Percentiles rank a stretch among this genome's conserved stretches.
These are phyloP conservation scores for Chalcis sispes DNA, from an alignment of 2,888 invertebrate genomes.

Conservation along the genomic window DNA sequence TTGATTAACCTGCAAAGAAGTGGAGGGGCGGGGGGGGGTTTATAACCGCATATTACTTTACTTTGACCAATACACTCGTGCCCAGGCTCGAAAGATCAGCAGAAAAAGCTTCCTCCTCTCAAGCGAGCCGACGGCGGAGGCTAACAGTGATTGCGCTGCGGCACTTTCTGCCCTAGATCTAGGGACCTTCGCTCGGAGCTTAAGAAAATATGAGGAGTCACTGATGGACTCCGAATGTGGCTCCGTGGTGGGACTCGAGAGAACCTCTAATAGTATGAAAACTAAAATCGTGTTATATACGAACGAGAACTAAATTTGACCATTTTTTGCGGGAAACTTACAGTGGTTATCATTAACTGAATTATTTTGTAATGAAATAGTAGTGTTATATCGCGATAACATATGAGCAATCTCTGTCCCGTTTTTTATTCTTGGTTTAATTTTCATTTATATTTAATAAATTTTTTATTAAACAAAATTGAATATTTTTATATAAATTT, in stretches of 20 bases:
- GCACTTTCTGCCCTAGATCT: constrained; percentile 58
- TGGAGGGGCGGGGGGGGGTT: background rate
- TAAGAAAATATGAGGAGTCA: constrained; percentile 25
- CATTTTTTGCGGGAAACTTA: constrained; percentile 53
- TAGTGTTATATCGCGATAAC: too few relatives aligned
- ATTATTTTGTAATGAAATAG: too few relatives aligned
- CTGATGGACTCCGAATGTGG: constrained; percentile 37
- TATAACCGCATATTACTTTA: constrained; percentile 52
- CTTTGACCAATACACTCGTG: constrained; percentile 56
- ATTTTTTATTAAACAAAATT: too few relatives aligned
- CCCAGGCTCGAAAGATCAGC: constrained; percentile 54
- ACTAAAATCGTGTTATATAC: constrained; percentile 47
- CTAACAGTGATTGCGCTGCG: constrained; percentile 50
- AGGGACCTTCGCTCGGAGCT: constrained; percentile 59
- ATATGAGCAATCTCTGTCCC: too few relatives aligned
- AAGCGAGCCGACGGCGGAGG: constrained; percentile 49
- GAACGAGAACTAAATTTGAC: constrained; percentile 17
- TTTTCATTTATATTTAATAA: too few relatives aligned
- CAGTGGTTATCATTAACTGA: constrained; percentile 14
- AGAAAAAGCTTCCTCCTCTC: constrained; percentile 38
- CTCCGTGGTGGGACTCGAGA: constrained; percentile 57
- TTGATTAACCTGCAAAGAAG: constrained; percentile 40
- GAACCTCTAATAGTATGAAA: constrained; percentile 45
- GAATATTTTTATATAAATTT: too few relatives aligned
- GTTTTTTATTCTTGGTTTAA: too few relatives aligned